A percentile compares a stretch with the other conserved stretches of the same genome.
Evolutionary conservation across 2,113 vertebrate species (phyloP).

Genomic region (Aspiorhynchus laticeps): DNA sequence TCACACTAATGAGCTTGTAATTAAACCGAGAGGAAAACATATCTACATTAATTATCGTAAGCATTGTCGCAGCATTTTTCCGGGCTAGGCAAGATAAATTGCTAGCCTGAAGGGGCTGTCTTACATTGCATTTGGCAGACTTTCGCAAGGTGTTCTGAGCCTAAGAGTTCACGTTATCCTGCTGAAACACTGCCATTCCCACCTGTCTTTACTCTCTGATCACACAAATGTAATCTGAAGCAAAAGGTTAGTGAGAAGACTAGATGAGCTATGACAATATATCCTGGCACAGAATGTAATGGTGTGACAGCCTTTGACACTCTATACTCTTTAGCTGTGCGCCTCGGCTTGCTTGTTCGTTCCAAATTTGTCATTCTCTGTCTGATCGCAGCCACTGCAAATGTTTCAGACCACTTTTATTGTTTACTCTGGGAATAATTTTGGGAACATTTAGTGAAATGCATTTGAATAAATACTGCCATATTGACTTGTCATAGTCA

Average conservation of each 20-base stretch:
- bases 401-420: neutral
- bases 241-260: conserved; percentile 34
- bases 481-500: conserved; percentile 27
- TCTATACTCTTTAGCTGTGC: conserved; percentile 8
- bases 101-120: neutral
- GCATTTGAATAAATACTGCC: neutral
- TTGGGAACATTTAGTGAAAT: neutral
- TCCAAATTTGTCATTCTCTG: conserved; percentile 21
- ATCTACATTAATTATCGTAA: conserved; percentile 28
- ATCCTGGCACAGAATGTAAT: neutral
- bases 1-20: conserved; percentile 22
- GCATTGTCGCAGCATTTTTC: neutral
- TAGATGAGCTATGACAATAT: conserved; percentile 37
- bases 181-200: conserved; percentile 24
- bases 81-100: neutral
- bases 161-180: conserved; percentile 30
- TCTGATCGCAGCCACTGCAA: conserved; percentile 10
- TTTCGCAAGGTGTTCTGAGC: conserved; percentile 23
- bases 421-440: neutral
- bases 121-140: conserved; percentile 35
- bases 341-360: conserved; percentile 1
- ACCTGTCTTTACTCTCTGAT: conserved; percentile 42
- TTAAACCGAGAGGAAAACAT: conserved; percentile 26
- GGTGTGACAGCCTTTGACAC: conserved; percentile 52
- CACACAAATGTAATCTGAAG: conserved; percentile 50